Evolutionary conservation across 2,888 invertebrate species (phyloP).

Genomic region (Oscheius sp.): DNA sequence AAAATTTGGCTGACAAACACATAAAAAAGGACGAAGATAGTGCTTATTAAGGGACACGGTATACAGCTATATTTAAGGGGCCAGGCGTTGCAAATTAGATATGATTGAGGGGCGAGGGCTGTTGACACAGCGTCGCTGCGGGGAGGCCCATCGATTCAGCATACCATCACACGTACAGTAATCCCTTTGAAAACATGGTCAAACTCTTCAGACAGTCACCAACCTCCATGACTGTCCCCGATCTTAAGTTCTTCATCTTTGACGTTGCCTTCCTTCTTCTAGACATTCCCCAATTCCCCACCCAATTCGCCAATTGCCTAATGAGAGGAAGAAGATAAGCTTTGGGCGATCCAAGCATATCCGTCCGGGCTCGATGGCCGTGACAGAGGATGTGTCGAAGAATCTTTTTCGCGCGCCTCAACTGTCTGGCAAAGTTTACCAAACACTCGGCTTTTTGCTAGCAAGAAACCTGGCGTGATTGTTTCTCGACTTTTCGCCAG

Average conservation of each 20-base stretch:
- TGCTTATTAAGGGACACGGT: background rate
- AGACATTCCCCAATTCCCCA: background rate
- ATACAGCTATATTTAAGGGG: too few relatives aligned
- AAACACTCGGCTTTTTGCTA: constrained; percentile 28
- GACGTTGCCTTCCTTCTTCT: background rate
- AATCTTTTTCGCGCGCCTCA: constrained; percentile 23
- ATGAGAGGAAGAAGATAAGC: background rate
- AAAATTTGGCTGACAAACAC: background rate
- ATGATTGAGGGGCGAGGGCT: constrained; percentile 30
- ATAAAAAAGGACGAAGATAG: background rate
- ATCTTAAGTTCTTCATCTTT: background rate
- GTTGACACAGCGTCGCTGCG: constrained; percentile 29
- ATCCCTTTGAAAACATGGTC: constrained; percentile 19
- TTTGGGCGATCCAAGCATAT: background rate
- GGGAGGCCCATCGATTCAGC: constrained; percentile 24
- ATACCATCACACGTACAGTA: constrained; percentile 27
- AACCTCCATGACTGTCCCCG: background rate
- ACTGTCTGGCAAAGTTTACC: constrained; percentile 29
- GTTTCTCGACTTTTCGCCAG: constrained; percentile 23
- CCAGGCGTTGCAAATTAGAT: constrained; percentile 31
- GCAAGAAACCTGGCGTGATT: constrained; percentile 25
- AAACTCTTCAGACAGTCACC: background rate
- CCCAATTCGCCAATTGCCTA: background rate
- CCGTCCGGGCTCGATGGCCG: background rate
- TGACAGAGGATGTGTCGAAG: constrained; percentile 16